Conservation (phyloP, 37 sponge, comb jelly and placozoan genomes). For the Hormiphora californensis region DNA sequence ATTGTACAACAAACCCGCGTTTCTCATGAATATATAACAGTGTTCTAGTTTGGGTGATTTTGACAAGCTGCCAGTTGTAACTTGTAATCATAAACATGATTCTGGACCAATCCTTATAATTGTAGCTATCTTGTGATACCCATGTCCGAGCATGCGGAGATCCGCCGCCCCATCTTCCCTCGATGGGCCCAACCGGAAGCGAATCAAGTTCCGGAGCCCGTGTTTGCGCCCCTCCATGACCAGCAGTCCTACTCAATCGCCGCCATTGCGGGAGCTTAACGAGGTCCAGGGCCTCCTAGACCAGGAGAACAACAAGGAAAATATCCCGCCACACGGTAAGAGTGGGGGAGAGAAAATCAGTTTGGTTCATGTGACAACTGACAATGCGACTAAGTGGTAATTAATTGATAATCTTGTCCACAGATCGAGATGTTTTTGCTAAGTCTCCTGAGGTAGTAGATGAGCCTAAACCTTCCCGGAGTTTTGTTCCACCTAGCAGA, state of each 20-base stretch:
- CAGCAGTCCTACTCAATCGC: not conserved
- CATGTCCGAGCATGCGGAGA: slow-evolving; percentile 59
- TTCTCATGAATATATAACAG: too few species aligned
- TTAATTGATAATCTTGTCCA: not conserved
- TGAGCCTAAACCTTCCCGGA: too few species aligned
- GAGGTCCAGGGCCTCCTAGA: not conserved
- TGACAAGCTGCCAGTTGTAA: too few species aligned
- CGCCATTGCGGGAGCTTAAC: slow-evolving; percentile 15
- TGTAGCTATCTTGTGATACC: not conserved
- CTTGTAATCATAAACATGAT: too few species aligned
- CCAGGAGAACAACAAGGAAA: not conserved
- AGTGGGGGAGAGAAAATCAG: too few species aligned
- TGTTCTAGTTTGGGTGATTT: too few species aligned
- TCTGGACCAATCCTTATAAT: too few species aligned
- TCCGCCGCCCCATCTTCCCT: slow-evolving; percentile 70
- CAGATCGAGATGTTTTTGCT: too few species aligned
- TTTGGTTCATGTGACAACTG: not conserved
- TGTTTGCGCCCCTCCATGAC: not conserved
- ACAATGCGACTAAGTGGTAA: not conserved
- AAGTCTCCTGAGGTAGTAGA: too few species aligned
- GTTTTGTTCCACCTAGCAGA: too few species aligned
- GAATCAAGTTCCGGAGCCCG: slow-evolving; percentile 66
- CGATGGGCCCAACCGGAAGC: slow-evolving; percentile 48
- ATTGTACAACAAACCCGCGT: too few species aligned
- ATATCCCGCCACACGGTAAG: too few species aligned